These are phyloP conservation scores for Ophraella communa DNA, from an alignment of 2,888 invertebrate species.

Conservation along the genomic window DNA sequence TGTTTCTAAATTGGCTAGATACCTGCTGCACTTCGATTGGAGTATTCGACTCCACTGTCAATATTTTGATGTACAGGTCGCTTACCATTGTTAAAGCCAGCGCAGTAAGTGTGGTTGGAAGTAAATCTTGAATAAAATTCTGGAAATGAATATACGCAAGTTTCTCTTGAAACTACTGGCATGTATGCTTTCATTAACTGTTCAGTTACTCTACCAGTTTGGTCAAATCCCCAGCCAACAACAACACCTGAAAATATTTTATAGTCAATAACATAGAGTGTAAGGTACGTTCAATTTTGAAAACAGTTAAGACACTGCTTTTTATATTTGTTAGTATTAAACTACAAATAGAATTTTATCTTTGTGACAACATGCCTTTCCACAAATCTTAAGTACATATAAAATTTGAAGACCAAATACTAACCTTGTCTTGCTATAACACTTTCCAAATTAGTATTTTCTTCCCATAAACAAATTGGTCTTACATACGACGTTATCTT, in stretches of 20 bases:
- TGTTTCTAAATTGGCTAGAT: not conserved
- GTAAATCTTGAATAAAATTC: constrained; percentile 68
- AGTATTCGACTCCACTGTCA: not conserved
- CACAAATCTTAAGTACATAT: too few relatives aligned
- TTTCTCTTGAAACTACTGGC: constrained; percentile 67
- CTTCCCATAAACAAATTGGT: constrained; percentile 56
- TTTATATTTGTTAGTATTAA: too few relatives aligned
- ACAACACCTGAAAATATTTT: constrained; percentile 48
- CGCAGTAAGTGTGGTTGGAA: constrained; percentile 64
- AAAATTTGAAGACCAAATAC: too few relatives aligned
- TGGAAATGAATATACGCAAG: constrained; percentile 67
- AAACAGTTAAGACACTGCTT: too few relatives aligned
- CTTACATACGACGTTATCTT: constrained; percentile 54
- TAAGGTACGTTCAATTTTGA: not conserved
- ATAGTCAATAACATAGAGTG: not conserved
- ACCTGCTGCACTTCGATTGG: not conserved
- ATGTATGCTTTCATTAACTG: constrained; percentile 66
- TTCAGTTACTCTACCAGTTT: constrained; percentile 65
- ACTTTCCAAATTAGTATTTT: constrained; percentile 36
- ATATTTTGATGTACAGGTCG: not conserved
- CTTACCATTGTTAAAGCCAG: constrained; percentile 58
- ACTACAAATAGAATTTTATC: too few relatives aligned
- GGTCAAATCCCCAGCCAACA: constrained; percentile 65
- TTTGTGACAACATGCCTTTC: too few relatives aligned
- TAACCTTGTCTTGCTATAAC: constrained; percentile 48